These are phyloP conservation scores for Diglossa brunneiventris DNA, from an alignment of 2,113 vertebrate species.

Conservation along the genomic window DNA sequence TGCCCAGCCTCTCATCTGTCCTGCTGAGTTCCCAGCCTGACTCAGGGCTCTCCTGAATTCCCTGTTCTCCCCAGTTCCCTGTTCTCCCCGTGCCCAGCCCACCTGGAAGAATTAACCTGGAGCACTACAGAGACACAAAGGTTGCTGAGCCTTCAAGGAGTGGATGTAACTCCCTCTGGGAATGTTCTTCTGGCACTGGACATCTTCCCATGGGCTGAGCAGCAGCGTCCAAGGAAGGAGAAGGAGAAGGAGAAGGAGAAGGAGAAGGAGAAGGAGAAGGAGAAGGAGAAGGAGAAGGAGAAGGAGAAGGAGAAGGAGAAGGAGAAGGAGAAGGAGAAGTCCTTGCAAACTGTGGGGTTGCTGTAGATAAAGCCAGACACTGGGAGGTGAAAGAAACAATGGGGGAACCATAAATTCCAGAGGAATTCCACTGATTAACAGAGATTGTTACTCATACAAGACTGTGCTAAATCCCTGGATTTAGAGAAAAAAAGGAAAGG, in stretches of 20 bases:
- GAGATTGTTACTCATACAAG: no score
- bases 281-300: no score
- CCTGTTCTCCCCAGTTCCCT: not conserved
- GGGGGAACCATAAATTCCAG: not conserved
- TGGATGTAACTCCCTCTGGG: not conserved
- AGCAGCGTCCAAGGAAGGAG: not conserved
- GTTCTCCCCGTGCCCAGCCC: not conserved
- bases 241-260: no score
- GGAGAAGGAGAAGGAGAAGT: not conserved
- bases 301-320: no score
- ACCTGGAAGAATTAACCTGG: not conserved
- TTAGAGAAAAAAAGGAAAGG: no score
- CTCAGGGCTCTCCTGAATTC: not conserved
- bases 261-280: no score
- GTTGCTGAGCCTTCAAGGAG: not conserved
- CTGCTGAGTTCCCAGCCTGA: not conserved
- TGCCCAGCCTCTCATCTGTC: not conserved
- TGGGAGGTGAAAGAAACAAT: not conserved
- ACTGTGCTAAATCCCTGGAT: no score
- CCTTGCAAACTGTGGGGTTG: not conserved
- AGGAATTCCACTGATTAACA: not conserved
- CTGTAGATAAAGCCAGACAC: no score
- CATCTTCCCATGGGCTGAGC: fast-evolving
- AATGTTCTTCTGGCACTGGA: not conserved
- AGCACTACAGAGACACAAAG: not conserved